phyloP scores from a whole-genome alignment of 1,140 invertebrate species.

The Macrobrachium rosenbergii region DNA sequence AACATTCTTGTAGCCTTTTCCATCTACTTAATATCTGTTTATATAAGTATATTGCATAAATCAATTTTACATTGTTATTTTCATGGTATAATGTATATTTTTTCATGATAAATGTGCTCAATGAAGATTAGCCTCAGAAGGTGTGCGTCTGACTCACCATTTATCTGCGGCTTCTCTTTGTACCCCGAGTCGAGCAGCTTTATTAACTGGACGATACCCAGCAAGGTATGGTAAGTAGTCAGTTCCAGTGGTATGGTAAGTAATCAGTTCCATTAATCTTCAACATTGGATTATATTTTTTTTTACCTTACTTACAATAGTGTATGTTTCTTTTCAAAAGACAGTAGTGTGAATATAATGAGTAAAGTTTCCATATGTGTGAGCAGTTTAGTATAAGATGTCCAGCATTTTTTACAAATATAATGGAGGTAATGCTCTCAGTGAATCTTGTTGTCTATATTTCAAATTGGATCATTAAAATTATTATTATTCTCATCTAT shows the following conservation, averaged over 20 bases:
- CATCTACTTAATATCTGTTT: too few relatives aligned
- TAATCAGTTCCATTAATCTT: not conserved
- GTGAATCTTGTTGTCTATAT: too few relatives aligned
- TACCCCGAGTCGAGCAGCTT: conserved; percentile 70
- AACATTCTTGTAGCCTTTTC: too few relatives aligned
- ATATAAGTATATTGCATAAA: too few relatives aligned
- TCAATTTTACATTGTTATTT: too few relatives aligned
- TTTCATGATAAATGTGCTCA: too few relatives aligned
- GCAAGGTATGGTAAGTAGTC: conserved; percentile 68
- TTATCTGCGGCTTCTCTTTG: conserved; percentile 70
- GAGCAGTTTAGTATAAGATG: not conserved
- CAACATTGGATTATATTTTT: not conserved
- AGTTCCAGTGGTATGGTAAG: conserved; percentile 67
- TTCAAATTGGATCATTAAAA: too few relatives aligned
- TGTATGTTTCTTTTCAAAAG: not conserved
- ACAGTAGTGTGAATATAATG: too few relatives aligned
- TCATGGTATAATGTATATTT: too few relatives aligned
- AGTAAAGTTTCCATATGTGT: too few relatives aligned
- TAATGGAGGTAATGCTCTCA: not conserved
- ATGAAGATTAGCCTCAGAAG: conserved; percentile 47
- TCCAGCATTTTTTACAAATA: not conserved
- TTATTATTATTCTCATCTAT: not conserved
- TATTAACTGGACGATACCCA: conserved; percentile 70
- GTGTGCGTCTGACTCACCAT: conserved; percentile 69
- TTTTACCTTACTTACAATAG: not conserved